phyloP scores from a whole-genome alignment of 92 coral and sea anemone genomes.

The Phenganax subtilis region DNA sequence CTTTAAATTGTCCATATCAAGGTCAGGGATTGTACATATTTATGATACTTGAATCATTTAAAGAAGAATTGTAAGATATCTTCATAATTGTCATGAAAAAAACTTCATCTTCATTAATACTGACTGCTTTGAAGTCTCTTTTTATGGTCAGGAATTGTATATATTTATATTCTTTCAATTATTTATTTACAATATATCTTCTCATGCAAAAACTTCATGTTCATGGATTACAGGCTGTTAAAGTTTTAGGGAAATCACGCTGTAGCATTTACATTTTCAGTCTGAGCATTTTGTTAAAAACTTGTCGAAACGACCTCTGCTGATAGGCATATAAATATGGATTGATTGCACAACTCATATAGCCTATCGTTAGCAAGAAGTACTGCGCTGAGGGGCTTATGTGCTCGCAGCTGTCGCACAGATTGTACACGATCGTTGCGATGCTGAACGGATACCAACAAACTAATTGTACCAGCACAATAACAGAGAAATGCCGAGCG shows the following conservation, averaged over 20 bases:
- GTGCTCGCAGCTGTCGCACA: background rate
- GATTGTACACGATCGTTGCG: background rate
- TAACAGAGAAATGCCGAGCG: slow-evolving; percentile 18
- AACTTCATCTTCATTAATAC: no score
- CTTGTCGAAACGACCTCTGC: slow-evolving; percentile 19
- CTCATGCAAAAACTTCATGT: no score
- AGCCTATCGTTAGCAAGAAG: slow-evolving; percentile 28
- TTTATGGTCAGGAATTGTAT: no score
- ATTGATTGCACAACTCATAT: slow-evolving; percentile 18
- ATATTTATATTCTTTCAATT: no score
- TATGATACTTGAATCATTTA: no score
- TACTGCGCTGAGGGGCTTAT: slow-evolving; percentile 2
- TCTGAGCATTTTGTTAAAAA: slow-evolving; percentile 11
- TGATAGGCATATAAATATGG: slow-evolving; percentile 33
- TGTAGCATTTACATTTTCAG: background rate
- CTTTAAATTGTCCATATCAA: no score
- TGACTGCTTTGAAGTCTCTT: no score
- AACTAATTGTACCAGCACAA: slow-evolving; percentile 13
- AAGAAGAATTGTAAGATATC: no score
- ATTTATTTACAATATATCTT: no score
- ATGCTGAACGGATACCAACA: slow-evolving; percentile 37
- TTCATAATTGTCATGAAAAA: no score
- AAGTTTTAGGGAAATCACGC: background rate
- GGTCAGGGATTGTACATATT: no score
- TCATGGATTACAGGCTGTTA: background rate